These are phyloP conservation scores for Oryzias curvinotus DNA, from an alignment of 2,113 vertebrate genomes.

Conservation along the genomic window DNA sequence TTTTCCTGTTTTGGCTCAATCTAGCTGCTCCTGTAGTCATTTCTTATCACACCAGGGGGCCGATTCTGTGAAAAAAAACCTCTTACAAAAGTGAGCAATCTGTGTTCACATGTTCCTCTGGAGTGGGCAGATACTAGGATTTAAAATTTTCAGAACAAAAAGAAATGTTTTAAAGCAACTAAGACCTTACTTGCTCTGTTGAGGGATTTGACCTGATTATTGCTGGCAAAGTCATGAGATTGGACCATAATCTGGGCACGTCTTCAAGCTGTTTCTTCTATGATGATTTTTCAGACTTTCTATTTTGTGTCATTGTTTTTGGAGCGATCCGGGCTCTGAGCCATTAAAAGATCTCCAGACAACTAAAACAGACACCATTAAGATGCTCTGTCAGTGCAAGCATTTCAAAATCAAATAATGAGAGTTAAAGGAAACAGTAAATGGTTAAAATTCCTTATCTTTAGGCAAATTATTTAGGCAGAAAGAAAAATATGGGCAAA, in stretches of 20 bases:
- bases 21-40: background rate
- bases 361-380: conserved; percentile 20
- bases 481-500: no score
- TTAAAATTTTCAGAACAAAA: no score
- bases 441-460: no score
- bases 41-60: background rate
- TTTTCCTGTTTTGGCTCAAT: background rate
- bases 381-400: conserved; percentile 3
- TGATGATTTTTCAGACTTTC: background rate
- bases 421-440: conserved; percentile 18
- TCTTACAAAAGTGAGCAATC: background rate
- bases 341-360: conserved; percentile 25
- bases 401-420: conserved; percentile 23
- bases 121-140: no score
- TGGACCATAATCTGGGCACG: background rate
- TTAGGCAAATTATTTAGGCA: no score
- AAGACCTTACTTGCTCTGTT: no score
- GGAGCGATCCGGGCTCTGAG: background rate
- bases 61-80: background rate
- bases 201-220: no score
- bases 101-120: no score
- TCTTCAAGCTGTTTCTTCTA: background rate
- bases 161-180: no score
- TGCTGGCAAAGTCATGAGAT: no score
- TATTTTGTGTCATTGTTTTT: background rate